Conservation (phyloP, 2,113 vertebrate species). For the Syngnathus typhle region DNA sequence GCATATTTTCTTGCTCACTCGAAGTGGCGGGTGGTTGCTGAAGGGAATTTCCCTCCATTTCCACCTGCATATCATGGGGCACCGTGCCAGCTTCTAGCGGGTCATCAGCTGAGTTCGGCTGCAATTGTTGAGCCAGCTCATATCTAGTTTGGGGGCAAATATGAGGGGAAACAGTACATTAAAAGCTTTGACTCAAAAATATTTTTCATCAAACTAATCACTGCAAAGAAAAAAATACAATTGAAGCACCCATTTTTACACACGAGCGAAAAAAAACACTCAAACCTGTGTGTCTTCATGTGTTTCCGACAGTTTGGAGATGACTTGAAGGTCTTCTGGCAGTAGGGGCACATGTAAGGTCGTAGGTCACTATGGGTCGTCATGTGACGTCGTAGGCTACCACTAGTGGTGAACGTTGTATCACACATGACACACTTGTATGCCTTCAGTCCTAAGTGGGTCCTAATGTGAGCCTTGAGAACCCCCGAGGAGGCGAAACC, state of each 20-base stretch:
- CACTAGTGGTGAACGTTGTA: slow-evolving; percentile 94
- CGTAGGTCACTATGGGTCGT: slow-evolving; percentile 93
- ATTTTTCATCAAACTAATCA: too few species aligned
- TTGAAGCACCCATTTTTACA: too few species aligned
- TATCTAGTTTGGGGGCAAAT: slow-evolving; percentile 70
- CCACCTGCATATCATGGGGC: slow-evolving; percentile 81
- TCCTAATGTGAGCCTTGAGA: slow-evolving; percentile 92
- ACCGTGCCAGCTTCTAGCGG: slow-evolving; percentile 71
- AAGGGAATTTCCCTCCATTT: slow-evolving; percentile 77
- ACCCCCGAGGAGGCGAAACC: slow-evolving; percentile 96
- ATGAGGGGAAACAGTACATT: not conserved
- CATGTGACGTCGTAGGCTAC: slow-evolving; percentile 92
- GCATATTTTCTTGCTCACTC: slow-evolving; percentile 76
- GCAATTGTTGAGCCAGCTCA: slow-evolving; percentile 91
- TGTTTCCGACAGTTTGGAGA: slow-evolving; percentile 97
- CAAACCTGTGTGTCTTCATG: slow-evolving; percentile 95
- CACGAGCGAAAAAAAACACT: not conserved
- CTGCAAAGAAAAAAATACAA: not conserved
- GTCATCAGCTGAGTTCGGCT: slow-evolving; percentile 80
- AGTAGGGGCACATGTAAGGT: slow-evolving; percentile 98
- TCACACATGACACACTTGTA: slow-evolving; percentile 93
- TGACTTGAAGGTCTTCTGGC: slow-evolving; percentile 98
- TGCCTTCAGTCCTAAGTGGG: slow-evolving; percentile 91
- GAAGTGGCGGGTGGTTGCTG: slow-evolving; percentile 60
- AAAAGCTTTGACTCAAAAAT: not conserved